Evolutionary conservation across 2,797 vertebrate species (phyloP), one percentile per base, ranked within the genome.

Genomic region (Poeciliopsis presidionis): DNA sequence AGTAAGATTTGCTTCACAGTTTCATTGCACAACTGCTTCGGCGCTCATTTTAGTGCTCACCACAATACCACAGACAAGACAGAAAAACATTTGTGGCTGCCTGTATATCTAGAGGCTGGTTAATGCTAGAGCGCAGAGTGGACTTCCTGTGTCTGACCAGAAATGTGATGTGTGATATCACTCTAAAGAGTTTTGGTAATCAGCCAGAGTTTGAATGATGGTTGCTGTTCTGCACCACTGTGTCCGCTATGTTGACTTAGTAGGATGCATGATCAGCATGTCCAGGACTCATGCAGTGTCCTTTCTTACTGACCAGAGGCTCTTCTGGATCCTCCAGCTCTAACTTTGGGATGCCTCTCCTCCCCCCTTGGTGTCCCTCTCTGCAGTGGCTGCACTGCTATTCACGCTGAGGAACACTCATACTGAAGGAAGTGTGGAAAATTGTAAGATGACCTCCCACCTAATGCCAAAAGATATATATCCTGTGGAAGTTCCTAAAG

Each of bases 371-470:
- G 46, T 81, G 11, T 33, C 73, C 41, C 63, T 73, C 36, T 53
- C 39, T 59, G 36, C 82, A 20, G 76, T 91, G 90, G 88, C 89
- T 91, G 85, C 22, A 55, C 80, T 36, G 81, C 81, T 80, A 36
- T 82, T 88, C 39, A 39, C 72, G 51, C 33, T 41, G 46, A 86
- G 1, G 78, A 75, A 78, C 45, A 78, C 67, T 84, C 79, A 43
- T 77, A 83, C 80, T 74, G 76, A 28, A 91, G 93, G 81, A 84
- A 93, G 93, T 93, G 91, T 93, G 87, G 90, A 93, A 93, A 93
- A 92, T 86, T 82, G 82, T 80, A 61, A 33, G 73, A 84, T 89
- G 83, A 87, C 83, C 84, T 86, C 86, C 72, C 67, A 87, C 76
- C 80, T 78, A 73, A 83, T 72, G 41, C 73, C 65, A 13, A 43